Evolutionary conservation across 2,113 vertebrate genomes (phyloP).

Genomic region (Tyto alba): DNA sequence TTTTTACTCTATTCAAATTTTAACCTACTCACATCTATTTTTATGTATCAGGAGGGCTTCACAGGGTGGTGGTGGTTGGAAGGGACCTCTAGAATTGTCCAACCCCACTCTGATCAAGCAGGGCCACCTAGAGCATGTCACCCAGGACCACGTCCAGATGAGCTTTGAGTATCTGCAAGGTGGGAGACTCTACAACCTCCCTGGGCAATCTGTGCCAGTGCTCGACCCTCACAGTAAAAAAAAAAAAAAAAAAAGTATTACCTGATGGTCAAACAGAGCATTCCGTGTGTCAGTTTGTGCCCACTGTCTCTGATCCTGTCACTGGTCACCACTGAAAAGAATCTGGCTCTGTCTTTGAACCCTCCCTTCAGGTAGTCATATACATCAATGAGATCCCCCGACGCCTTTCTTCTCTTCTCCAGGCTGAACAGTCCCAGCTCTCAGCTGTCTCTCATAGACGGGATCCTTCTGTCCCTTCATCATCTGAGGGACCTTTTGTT

Average conservation of each 20-base stretch:
- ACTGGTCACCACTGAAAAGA: background rate
- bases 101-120: background rate
- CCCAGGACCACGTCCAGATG: background rate
- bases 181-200: background rate
- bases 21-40: background rate
- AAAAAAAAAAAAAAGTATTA: no score
- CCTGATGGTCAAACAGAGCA: accelerated
- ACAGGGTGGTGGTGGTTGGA: background rate
- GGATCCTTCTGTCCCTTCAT: background rate
- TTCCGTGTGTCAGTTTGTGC: background rate
- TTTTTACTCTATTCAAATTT: background rate
- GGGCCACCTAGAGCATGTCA: background rate
- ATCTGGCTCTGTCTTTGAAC: background rate
- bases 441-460: background rate
- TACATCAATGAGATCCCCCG: background rate
- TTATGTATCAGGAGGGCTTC: background rate
- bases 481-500: background rate
- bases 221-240: background rate
- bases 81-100: background rate
- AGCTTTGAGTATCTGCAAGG: background rate
- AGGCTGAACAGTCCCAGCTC: background rate
- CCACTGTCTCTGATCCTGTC: background rate
- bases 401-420: background rate
- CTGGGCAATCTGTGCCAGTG: background rate
- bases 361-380: background rate